Base-by-base conservation (phyloP, 2,113 vertebrate genomes). In the Oryzias woworae region DNA sequence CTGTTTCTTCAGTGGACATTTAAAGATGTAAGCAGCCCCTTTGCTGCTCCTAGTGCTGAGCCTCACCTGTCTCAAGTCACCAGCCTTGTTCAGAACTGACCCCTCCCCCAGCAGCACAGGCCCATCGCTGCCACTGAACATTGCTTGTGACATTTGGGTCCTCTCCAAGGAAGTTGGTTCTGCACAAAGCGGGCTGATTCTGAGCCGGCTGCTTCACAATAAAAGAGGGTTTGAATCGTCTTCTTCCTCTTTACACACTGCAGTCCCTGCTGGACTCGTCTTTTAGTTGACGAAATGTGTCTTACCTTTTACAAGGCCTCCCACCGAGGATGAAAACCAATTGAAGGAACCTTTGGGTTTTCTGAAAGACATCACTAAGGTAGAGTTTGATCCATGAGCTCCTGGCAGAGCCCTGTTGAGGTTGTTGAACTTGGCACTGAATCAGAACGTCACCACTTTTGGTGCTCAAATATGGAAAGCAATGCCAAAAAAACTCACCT, bases 21-120 rank as follows among this genome's bases (percentile, higher is more conserved):
- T 84, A 82, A 89, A 85, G 8, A 84, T 87, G 86, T 90, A 85
- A 82, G 73, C 17, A 66, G 69, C 82, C 82, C 74, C 78, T 83
- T 73, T 73, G 83, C 83, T 88, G 82, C 85, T 90, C 82, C 71
- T 78, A 80, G 75, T 88, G 88, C 86, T 87, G 82, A 83, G 85
- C 80, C 80, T 84, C 28, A 70, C 73, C 84, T 81, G 66, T 80
- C 69, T 58, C 58, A 67, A 82, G 74, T 81, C 80, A 36, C 64
- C 54, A 51, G 75, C 66, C 81, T 72, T 73, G 76, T 80, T 50
- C 55, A 7, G 73, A 74, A 64, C 53, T 18, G 45, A 61, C 71
- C 31, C 69, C 64, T 8, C 61, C 50, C 23, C 47, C 59, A 50
- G 14, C 69, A 18, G 20, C 20, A 4, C 61, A 31, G 16, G 63